Base-by-base conservation (phyloP, 2,888 invertebrate species). In the Galeruca laticollis region DNA sequence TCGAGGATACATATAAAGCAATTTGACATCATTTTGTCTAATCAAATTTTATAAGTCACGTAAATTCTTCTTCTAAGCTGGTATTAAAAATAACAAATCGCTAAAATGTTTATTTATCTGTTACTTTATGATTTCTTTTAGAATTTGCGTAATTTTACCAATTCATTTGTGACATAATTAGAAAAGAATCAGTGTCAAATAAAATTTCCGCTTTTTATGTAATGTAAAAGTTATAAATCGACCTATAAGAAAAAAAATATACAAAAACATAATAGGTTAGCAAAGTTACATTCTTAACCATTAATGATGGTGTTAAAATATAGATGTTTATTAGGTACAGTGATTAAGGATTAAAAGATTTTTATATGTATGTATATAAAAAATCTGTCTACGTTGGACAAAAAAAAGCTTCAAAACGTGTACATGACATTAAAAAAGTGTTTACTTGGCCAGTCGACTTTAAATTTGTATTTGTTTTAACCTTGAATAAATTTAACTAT, bases 361-460 rank as follows among this genome's bases (percentile, higher is more conserved):
- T 74, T 71, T 73, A 71, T 73, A 71, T 74, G 71, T 74, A 71
- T 73, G 70, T 74, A 71, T 68, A 74, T 74, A 74, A 70, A 72
- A 60, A 20, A 59, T 66, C 49, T 51, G 66, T 66, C 49, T 66
- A 59, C 21, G 60, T 59, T 60, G 60, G 49, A 52, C 59, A 60
- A 66, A 59, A 66, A 47, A 33, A 65, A 66, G 66, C 66, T 66
- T 66, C 66, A 59, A 60, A 66, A 66, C 47, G 59, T 66, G 66
- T 66, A 66, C 33, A 66, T 66, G 49, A 66, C 65, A 64, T 56
- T 65, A 51, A 47, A 31, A 63, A 63, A 56, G 20, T 47, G 57
- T 59, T 66, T 59, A 47, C 47, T 54, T 63, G 63, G 51, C 59
- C 66, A 59, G 40, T 49, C 20, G 35, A 54, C 49, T 63, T 63